Conservation (phyloP, 2,797 vertebrate species). For the Pseudopleuronectes americanus region DNA sequence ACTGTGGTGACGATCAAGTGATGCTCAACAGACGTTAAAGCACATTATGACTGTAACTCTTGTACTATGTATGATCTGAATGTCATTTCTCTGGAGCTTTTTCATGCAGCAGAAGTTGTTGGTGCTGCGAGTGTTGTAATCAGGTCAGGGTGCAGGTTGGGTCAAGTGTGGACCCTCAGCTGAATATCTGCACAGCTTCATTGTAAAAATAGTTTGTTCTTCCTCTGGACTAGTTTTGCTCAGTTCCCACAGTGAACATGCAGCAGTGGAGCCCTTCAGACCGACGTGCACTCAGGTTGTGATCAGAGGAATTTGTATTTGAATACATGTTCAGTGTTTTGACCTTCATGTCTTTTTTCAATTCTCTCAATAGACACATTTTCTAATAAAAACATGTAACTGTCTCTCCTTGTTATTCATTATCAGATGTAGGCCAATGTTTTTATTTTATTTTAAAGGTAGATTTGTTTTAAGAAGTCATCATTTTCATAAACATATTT, state of each 20-base stretch:
- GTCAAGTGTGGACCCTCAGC: neutral
- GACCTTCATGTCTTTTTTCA: slow-evolving; percentile 26
- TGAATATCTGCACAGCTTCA: slow-evolving; percentile 9
- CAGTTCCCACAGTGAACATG: slow-evolving; percentile 31
- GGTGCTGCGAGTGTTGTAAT: neutral
- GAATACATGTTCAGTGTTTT: slow-evolving; percentile 46
- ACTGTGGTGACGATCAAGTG: too few relatives aligned
- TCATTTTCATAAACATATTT: too few relatives aligned
- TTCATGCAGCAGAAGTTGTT: too few relatives aligned
- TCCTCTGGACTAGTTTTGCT: slow-evolving; percentile 5
- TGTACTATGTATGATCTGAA: neutral
- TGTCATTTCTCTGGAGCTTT: neutral
- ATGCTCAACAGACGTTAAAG: neutral
- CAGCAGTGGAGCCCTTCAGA: slow-evolving; percentile 1
- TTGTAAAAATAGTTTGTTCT: slow-evolving; percentile 26
- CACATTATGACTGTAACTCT: neutral
- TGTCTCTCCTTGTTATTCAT: neutral
- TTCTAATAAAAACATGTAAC: slow-evolving; percentile 40
- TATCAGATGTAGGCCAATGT: too few relatives aligned
- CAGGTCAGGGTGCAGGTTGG: neutral
- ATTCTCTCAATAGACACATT: slow-evolving; percentile 24
- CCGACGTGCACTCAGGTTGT: slow-evolving; percentile 27
- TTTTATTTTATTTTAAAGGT: too few relatives aligned
- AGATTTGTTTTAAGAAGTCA: too few relatives aligned
- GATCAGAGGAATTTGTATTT: slow-evolving; percentile 44